Evolutionary conservation across 1,140 invertebrate species (phyloP).

Genomic region (Physella acuta): DNA sequence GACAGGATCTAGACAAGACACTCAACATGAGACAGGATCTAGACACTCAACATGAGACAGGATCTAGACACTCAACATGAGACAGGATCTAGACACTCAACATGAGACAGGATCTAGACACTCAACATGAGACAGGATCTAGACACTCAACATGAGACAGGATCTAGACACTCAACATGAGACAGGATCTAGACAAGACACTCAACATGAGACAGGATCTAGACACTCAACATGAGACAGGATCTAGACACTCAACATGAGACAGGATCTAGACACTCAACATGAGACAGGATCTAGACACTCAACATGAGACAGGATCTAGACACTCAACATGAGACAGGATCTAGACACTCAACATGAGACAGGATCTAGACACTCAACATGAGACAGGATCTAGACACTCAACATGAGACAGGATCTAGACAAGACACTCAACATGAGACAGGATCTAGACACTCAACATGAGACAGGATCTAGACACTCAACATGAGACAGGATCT

Average conservation of each 20-base stretch:
- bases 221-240: constrained; percentile 45
- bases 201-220: constrained; percentile 59
- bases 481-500: constrained; percentile 56
- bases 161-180: constrained; percentile 51
- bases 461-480: constrained; percentile 52
- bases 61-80: constrained; percentile 51
- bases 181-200: constrained; percentile 48
- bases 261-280: constrained; percentile 50
- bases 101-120: constrained; percentile 52
- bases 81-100: constrained; percentile 50
- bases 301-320: constrained; percentile 56
- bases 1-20: constrained; percentile 48
- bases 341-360: constrained; percentile 51
- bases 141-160: constrained; percentile 45
- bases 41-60: constrained; percentile 45
- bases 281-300: constrained; percentile 52
- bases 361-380: constrained; percentile 50
- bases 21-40: constrained; percentile 59
- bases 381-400: constrained; percentile 52
- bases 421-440: constrained; percentile 42
- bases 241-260: constrained; percentile 51
- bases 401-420: constrained; percentile 56
- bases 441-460: constrained; percentile 50
- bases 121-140: constrained; percentile 56
- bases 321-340: constrained; percentile 45